Evolutionary conservation across 2,113 vertebrate genomes (phyloP).

Genomic region (Brachirus orientalis): DNA sequence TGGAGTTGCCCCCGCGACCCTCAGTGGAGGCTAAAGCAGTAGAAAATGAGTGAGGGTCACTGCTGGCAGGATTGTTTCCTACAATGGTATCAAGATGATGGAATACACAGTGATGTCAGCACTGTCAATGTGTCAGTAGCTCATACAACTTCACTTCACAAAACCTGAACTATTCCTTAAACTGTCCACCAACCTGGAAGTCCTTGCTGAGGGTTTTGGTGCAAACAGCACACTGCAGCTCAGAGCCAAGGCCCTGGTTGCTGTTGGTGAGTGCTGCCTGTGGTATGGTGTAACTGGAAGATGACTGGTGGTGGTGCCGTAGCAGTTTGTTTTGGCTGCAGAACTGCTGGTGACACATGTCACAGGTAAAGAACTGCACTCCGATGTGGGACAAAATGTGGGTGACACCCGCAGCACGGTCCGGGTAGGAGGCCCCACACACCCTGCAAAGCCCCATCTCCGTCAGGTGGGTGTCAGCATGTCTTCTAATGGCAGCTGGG

Average conservation of each 20-base stretch:
- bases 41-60: too few relatives aligned
- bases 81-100: too few relatives aligned
- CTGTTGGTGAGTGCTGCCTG: constrained; percentile 69
- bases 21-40: too few relatives aligned
- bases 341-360: constrained; percentile 94
- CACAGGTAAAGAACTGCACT: constrained; percentile 93
- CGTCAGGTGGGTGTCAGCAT: constrained; percentile 87
- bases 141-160: too few relatives aligned
- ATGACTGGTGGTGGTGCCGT: constrained; percentile 86
- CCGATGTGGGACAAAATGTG: constrained; percentile 92
- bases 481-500: constrained; percentile 86
- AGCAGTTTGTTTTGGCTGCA: constrained; percentile 90
- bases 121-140: too few relatives aligned
- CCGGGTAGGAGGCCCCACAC: constrained; percentile 90
- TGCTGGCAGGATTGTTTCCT: too few relatives aligned
- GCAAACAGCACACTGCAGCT: constrained; percentile 87
- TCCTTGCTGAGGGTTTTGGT: constrained; percentile 87
- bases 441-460: constrained; percentile 83
- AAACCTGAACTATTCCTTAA: background rate
- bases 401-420: constrained; percentile 83
- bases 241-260: constrained; percentile 62
- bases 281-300: constrained; percentile 84
- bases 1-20: too few relatives aligned
- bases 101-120: too few relatives aligned
- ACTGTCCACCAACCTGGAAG: constrained; percentile 83